Evolutionary conservation across 2,797 vertebrate genomes (phyloP).

Genomic region (Pelodytes ibericus): DNA sequence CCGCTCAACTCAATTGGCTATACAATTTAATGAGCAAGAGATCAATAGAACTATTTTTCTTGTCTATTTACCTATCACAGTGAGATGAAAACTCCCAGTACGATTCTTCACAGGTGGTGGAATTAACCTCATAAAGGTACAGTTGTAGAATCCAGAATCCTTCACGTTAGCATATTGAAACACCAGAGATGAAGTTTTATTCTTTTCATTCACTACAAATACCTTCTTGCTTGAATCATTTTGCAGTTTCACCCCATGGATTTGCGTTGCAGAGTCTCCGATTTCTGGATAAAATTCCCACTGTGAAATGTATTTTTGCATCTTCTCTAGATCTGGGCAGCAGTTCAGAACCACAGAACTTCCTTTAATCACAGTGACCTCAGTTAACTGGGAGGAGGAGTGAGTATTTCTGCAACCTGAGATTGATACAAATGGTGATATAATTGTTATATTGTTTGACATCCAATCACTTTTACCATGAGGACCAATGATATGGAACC

Average conservation of each 20-base stretch:
- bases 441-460: no score
- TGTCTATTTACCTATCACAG: no score
- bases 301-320: background rate
- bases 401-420: no score
- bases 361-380: conserved; percentile 3
- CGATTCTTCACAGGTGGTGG: conserved; percentile 5
- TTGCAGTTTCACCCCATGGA: no score
- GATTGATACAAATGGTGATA: no score
- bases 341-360: conserved; percentile 16
- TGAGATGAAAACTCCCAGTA: background rate
- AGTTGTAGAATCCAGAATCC: conserved; percentile 12
- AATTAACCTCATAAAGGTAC: background rate
- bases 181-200: background rate
- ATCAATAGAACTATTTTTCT: no score
- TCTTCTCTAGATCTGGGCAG: background rate
- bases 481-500: no score
- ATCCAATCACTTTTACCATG: no score
- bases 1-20: no score
- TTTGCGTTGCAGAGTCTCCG: background rate
- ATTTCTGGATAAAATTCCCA: background rate
- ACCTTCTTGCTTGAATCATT: no score
- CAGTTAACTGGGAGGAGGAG: background rate
- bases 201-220: background rate
- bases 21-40: no score
- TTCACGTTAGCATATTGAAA: background rate